phyloP scores from a whole-genome alignment of 2,888 invertebrate genomes.

The Anagyrus pseudococci region DNA sequence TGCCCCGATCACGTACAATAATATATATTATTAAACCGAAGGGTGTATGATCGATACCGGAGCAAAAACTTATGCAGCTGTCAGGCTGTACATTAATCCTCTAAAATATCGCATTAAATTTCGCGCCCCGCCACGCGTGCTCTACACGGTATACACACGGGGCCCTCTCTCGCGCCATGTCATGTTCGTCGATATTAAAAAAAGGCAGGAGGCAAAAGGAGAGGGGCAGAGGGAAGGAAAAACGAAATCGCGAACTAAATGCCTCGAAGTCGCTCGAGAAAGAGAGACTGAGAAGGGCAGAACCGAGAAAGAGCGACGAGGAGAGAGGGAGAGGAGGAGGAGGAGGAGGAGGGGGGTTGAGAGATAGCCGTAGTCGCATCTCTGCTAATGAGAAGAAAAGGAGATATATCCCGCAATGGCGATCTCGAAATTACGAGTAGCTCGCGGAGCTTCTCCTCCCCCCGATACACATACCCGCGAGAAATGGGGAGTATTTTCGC shows the following conservation, averaged over 20 bases:
- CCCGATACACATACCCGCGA: not conserved
- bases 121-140: not conserved
- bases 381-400: slow-evolving; percentile 32
- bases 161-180: slow-evolving; percentile 13
- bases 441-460: slow-evolving; percentile 16
- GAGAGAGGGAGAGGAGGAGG: not conserved
- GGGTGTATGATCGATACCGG: slow-evolving; percentile 1
- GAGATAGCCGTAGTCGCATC: no score
- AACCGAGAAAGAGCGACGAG: no score
- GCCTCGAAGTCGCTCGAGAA: no score
- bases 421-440: slow-evolving; percentile 37
- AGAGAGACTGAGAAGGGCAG: not conserved
- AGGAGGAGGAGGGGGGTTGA: not conserved
- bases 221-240: no score
- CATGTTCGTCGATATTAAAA: no score
- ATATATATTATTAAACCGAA: slow-evolving; percentile 4
- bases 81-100: slow-evolving; percentile 22
- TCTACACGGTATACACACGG: slow-evolving; percentile 24
- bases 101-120: slow-evolving; percentile 22
- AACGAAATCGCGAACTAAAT: no score
- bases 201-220: no score
- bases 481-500: slow-evolving; percentile 22
- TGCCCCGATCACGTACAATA: not conserved
- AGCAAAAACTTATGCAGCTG: slow-evolving; percentile 25
- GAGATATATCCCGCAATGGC: slow-evolving; percentile 17